phyloP scores from a whole-genome alignment of 2,113 vertebrate species.

The Elgaria multicarinata region DNA sequence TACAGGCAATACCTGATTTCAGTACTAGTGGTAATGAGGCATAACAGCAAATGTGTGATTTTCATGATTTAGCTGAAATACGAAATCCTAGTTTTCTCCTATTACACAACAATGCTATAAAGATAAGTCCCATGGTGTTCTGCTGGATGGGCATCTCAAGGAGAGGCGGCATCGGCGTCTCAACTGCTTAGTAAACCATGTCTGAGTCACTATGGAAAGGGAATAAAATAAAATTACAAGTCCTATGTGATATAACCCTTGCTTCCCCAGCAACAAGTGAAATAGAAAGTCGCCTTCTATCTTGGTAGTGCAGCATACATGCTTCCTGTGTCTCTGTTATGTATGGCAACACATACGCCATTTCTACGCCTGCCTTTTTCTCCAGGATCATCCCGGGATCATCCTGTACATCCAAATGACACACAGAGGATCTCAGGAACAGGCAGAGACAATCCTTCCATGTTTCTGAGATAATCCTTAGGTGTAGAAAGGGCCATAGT shows the following conservation, averaged over 20 bases:
- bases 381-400: too few species aligned
- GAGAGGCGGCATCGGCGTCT: slow-evolving; percentile 66
- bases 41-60: slow-evolving; percentile 19
- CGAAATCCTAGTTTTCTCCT: slow-evolving; percentile 57
- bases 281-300: slow-evolving; percentile 68
- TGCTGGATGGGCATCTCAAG: slow-evolving; percentile 59
- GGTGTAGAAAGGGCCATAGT: too few species aligned
- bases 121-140: slow-evolving; percentile 41
- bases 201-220: slow-evolving; percentile 69
- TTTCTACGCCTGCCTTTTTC: too few species aligned
- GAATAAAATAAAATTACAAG: slow-evolving; percentile 45
- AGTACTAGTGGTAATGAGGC: slow-evolving; percentile 6
- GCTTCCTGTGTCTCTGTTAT: background rate
- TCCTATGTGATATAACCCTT: slow-evolving; percentile 68
- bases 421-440: too few species aligned
- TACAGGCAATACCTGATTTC: background rate
- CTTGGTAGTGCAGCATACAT: slow-evolving; percentile 63
- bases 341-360: background rate
- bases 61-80: slow-evolving; percentile 44
- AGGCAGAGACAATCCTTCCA: too few species aligned
- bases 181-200: slow-evolving; percentile 72
- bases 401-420: too few species aligned
- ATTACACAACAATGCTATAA: slow-evolving; percentile 44
- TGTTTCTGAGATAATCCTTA: too few species aligned
- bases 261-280: slow-evolving; percentile 82